These are phyloP conservation scores for Propithecus perrieri DNA, from an alignment of 2,797 vertebrate genomes.

Conservation along the genomic window DNA sequence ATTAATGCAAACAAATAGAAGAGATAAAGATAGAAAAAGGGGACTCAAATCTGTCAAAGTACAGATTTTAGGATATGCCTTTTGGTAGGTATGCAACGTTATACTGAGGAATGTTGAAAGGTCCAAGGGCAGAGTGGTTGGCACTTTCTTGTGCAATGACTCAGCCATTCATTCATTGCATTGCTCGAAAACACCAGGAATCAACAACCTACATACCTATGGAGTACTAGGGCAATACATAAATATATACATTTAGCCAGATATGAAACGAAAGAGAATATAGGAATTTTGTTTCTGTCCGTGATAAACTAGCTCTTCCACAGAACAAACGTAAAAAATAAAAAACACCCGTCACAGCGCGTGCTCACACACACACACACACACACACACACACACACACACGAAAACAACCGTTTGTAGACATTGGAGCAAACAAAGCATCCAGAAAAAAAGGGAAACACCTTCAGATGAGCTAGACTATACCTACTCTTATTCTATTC, in stretches of 20 bases:
- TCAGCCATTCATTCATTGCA: background rate
- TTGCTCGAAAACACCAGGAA: background rate
- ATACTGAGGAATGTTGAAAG: background rate
- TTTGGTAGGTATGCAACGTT: background rate
- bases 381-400: background rate
- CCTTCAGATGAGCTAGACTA: background rate
- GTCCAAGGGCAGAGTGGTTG: background rate
- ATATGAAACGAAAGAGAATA: background rate
- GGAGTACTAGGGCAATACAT: background rate
- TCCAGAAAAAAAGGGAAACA: background rate
- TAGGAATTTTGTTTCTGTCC: background rate
- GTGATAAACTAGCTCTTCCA: background rate
- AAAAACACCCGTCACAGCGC: background rate
- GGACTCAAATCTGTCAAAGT: background rate
- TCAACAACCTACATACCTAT: background rate
- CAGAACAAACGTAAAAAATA: background rate
- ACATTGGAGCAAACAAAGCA: background rate
- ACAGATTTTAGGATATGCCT: background rate
- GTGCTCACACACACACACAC: background rate
- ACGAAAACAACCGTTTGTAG: background rate
- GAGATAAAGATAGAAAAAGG: background rate
- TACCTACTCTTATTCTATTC: background rate
- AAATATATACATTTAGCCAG: background rate
- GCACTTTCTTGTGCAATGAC: background rate
- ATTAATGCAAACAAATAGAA: conserved; percentile 9